phyloP scores from a whole-genome alignment of 92 coral and sea anemone genomes.

The Epizoanthus illoricatus region DNA sequence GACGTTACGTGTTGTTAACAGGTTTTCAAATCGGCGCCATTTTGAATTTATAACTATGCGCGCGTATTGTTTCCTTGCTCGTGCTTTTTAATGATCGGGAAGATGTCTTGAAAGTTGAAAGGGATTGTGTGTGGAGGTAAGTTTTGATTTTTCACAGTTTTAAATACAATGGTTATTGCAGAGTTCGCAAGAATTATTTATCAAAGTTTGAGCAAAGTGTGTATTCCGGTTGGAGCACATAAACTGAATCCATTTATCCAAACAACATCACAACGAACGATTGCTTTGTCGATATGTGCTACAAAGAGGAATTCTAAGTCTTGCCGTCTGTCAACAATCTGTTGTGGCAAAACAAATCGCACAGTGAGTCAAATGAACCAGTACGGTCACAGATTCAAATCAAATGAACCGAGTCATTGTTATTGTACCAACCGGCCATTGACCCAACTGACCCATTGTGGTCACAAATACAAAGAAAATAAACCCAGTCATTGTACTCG shows the following conservation, averaged over 20 bases:
- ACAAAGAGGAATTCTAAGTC: neutral
- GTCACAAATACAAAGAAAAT: neutral
- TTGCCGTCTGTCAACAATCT: neutral
- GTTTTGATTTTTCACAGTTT: neutral
- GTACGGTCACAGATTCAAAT: too few relatives aligned
- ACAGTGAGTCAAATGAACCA: neutral
- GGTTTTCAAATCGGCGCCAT: too few relatives aligned
- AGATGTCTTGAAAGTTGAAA: too few relatives aligned
- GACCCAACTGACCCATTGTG: neutral
- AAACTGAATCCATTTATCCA: neutral
- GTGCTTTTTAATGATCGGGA: too few relatives aligned
- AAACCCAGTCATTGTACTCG: neutral
- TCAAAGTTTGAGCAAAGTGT: neutral
- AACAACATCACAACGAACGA: neutral
- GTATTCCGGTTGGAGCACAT: neutral
- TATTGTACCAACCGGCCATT: too few relatives aligned
- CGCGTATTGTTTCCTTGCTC: too few relatives aligned
- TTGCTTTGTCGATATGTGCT: neutral
- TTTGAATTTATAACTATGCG: too few relatives aligned
- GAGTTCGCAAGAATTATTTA: neutral
- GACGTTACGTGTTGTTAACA: too few relatives aligned
- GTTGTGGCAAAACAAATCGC: neutral
- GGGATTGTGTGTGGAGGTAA: neutral
- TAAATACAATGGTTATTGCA: neutral
- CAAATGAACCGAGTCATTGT: too few relatives aligned